These are phyloP conservation scores for Pardosa pseudoannulata DNA, from an alignment of 2,888 invertebrate species.

Conservation along the genomic window DNA sequence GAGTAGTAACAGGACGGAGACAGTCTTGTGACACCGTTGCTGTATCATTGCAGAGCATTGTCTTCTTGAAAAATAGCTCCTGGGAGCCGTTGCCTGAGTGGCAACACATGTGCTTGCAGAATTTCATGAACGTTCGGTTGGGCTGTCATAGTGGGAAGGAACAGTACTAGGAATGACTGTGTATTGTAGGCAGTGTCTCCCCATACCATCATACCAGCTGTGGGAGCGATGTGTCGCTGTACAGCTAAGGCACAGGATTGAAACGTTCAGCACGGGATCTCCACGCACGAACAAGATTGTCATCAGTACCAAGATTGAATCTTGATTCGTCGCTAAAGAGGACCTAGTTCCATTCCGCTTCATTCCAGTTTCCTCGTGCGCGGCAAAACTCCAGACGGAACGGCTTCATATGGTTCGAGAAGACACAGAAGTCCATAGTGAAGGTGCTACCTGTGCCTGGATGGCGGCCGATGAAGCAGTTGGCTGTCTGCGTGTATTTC, in stretches of 20 bases:
- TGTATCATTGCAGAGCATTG: background rate
- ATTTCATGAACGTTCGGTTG: background rate
- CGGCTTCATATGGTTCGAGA: too few species aligned
- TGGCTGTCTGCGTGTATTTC: too few species aligned
- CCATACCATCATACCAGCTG: slow-evolving; percentile 14
- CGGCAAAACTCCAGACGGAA: too few species aligned
- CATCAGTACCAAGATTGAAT: background rate
- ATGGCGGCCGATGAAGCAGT: too few species aligned
- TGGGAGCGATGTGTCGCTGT: background rate
- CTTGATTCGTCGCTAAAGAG: slow-evolving; percentile 7
- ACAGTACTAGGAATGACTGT: background rate
- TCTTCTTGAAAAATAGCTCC: background rate
- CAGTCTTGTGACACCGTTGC: background rate
- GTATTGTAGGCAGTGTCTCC: background rate
- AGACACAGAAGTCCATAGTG: too few species aligned
- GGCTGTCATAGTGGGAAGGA: background rate
- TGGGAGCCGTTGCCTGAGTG: background rate
- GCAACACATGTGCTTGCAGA: too few species aligned
- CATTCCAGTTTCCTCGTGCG: too few species aligned
- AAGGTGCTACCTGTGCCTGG: too few species aligned
- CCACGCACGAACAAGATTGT: background rate
- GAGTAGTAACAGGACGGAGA: background rate
- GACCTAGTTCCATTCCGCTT: background rate
- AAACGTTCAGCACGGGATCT: background rate
- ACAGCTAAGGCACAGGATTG: background rate